Percentiles rank a stretch among this genome's conserved stretches.
phyloP scores from a whole-genome alignment of 2,797 vertebrate species.

The Merluccius polli region DNA sequence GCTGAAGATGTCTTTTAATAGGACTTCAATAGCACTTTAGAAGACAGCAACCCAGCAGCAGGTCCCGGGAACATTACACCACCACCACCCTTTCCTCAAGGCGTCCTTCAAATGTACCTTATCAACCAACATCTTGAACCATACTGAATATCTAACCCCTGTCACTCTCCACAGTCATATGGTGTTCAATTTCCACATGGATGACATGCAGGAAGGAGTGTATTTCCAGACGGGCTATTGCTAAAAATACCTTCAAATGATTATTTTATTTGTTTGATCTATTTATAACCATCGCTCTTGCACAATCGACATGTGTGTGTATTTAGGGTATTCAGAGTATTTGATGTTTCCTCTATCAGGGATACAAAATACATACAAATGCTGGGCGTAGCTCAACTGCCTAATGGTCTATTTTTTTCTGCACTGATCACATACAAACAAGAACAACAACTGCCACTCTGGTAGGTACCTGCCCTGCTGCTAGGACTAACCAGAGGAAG shows the following conservation, averaged over 20 bases:
- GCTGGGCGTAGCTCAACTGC: too few species aligned
- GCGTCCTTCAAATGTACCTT: conserved; percentile 20
- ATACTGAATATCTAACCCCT: neutral
- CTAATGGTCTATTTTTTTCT: too few species aligned
- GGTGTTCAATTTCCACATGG: neutral
- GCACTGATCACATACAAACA: too few species aligned
- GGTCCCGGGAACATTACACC: conserved; percentile 9
- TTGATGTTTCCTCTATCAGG: neutral
- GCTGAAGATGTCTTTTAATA: neutral
- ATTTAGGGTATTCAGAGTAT: neutral
- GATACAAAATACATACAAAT: neutral
- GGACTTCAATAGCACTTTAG: neutral
- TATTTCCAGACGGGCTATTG: neutral
- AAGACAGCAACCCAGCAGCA: neutral
- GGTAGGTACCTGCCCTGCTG: too few species aligned
- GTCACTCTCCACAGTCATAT: neutral
- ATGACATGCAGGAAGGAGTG: neutral
- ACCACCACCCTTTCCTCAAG: neutral
- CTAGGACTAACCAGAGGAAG: too few species aligned
- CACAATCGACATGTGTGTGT: neutral
- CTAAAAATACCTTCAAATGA: neutral
- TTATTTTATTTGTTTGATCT: neutral
- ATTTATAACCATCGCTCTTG: neutral
- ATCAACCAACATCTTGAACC: neutral
- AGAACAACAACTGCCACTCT: too few species aligned